These are phyloP conservation scores for Cantharis lateralis DNA, from an alignment of 2,888 invertebrate species.

Conservation along the genomic window DNA sequence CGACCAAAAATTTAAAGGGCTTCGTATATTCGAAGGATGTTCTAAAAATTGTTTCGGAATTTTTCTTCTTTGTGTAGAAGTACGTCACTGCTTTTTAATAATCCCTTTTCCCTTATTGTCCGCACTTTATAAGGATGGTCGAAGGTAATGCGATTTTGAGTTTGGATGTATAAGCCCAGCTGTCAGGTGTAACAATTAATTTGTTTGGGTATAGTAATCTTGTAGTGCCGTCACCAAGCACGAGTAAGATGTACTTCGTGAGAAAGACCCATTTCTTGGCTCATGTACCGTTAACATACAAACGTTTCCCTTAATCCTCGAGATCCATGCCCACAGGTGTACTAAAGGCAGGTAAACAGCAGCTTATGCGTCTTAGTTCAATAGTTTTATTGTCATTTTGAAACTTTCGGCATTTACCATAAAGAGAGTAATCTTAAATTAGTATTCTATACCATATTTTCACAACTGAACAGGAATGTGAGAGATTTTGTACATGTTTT, in stretches of 20 bases:
- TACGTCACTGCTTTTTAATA: not conserved
- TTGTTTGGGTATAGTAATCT: slow-evolving; percentile 27
- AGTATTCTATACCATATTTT: slow-evolving; percentile 27
- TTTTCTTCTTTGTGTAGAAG: not conserved
- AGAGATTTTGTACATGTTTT: slow-evolving; percentile 10
- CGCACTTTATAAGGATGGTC: not conserved
- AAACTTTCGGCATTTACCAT: slow-evolving; percentile 23
- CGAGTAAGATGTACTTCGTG: slow-evolving; percentile 21
- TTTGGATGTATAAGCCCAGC: slow-evolving; percentile 15
- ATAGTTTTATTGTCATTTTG: slow-evolving; percentile 20
- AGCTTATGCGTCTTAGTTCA: slow-evolving; percentile 2
- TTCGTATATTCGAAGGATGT: not conserved
- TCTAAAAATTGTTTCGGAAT: not conserved
- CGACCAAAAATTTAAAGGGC: not conserved
- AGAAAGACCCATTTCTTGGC: slow-evolving; percentile 25
- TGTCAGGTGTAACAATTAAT: slow-evolving; percentile 31
- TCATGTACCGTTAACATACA: slow-evolving; percentile 17
- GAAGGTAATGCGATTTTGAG: not conserved
- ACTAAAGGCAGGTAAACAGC: slow-evolving; percentile 26
- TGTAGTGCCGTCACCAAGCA: slow-evolving; percentile 25
- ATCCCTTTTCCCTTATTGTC: not conserved
- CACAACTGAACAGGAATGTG: slow-evolving; percentile 13
- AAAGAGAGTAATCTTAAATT: slow-evolving; percentile 30
- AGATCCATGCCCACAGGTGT: slow-evolving; percentile 29
- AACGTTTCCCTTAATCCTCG: slow-evolving; percentile 18